These are phyloP conservation scores for Calliphora vomitoria DNA, from an alignment of 2,888 invertebrate species.

Conservation along the genomic window DNA sequence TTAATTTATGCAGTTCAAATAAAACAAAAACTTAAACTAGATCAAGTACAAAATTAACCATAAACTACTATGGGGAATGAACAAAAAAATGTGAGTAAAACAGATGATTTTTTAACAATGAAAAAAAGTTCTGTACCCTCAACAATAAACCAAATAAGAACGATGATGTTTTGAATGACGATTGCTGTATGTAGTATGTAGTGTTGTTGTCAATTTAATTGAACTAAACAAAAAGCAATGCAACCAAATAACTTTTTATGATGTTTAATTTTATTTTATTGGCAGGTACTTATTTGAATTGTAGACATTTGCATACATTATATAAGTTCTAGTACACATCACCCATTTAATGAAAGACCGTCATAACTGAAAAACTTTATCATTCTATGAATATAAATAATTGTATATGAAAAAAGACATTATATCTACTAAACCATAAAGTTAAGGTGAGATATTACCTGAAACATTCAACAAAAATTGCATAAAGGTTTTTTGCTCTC, in stretches of 20 bases:
- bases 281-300: constrained; percentile 1
- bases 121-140: constrained; percentile 7
- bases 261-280: constrained; percentile 21
- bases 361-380: neutral
- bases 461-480: too few species aligned
- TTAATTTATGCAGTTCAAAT: constrained; percentile 4
- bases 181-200: neutral
- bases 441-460: too few species aligned
- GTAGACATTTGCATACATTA: neutral
- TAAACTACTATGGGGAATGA: neutral
- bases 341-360: too few species aligned
- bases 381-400: too few species aligned
- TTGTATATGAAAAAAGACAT: too few species aligned
- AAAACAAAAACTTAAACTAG: constrained; percentile 36
- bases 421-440: too few species aligned
- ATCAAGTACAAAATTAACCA: constrained; percentile 45
- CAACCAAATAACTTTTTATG: constrained; percentile 14
- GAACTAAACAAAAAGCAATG: constrained; percentile 3
- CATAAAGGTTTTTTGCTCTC: too few species aligned
- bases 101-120: constrained; percentile 25
- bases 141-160: constrained; percentile 9
- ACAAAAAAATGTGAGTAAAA: neutral
- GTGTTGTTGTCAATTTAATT: constrained; percentile 11
- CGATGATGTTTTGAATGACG: constrained; percentile 1
- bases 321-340: neutral